These are phyloP conservation scores for Siniperca scherzeri DNA, from an alignment of 2,797 vertebrate species.

Conservation along the genomic window DNA sequence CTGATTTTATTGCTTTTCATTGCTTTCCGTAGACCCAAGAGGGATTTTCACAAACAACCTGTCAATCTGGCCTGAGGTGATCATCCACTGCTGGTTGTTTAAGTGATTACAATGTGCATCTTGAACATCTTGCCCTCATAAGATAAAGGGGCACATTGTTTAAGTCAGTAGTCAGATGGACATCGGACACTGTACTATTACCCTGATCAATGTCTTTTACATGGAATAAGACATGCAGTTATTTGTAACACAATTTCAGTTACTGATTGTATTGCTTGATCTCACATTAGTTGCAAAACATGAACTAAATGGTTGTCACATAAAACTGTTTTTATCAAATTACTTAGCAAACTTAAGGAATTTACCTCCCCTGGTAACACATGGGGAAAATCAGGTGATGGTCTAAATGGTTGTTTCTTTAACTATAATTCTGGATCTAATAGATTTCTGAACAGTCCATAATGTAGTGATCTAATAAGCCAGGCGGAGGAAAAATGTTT, in stretches of 20 bases:
- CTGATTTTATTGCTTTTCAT: slow-evolving; percentile 88
- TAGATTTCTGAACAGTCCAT: background rate
- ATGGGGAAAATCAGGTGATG: background rate
- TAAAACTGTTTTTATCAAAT: background rate
- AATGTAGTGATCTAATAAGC: background rate
- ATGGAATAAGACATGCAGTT: background rate
- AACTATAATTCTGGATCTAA: background rate
- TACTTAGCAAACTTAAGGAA: background rate
- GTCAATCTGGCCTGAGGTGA: slow-evolving; percentile 72
- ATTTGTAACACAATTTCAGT: background rate
- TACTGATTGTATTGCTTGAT: background rate
- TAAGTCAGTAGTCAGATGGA: slow-evolving; percentile 14
- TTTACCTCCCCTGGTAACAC: background rate
- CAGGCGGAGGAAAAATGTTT: too few relatives aligned
- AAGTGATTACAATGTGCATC: slow-evolving; percentile 74
- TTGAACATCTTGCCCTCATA: slow-evolving; percentile 51
- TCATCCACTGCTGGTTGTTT: slow-evolving; percentile 72
- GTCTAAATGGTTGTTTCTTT: background rate
- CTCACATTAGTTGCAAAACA: slow-evolving; percentile 3
- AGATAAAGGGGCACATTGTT: slow-evolving; percentile 25
- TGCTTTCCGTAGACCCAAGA: slow-evolving; percentile 80
- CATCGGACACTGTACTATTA: background rate
- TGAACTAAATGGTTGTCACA: background rate
- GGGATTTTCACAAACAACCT: slow-evolving; percentile 76
- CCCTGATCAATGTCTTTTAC: background rate